A percentile compares a stretch with the other conserved stretches of the same genome.
Evolutionary conservation across 2,113 vertebrate genomes (phyloP).

Genomic region (Corythoichthys haematopterus): DNA sequence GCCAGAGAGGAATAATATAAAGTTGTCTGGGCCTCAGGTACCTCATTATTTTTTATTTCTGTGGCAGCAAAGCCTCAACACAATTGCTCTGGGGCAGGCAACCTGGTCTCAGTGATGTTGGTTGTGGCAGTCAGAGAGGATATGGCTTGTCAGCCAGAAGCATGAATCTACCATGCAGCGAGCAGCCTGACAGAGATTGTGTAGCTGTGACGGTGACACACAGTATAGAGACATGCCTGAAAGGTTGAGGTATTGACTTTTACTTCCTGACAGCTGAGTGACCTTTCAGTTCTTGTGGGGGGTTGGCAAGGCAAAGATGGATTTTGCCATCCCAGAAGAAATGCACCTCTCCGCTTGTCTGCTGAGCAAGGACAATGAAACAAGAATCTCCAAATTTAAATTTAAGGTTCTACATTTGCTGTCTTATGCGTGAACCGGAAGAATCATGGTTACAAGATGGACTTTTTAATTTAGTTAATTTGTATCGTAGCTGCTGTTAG

Average conservation of each 20-base stretch:
- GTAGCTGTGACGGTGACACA: slow-evolving; percentile 54
- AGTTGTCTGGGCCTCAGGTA: not conserved
- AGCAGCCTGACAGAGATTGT: slow-evolving; percentile 47
- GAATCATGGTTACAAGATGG: slow-evolving; percentile 20
- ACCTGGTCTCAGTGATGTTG: slow-evolving; percentile 2
- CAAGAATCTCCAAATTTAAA: not conserved
- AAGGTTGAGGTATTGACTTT: slow-evolving; percentile 72
- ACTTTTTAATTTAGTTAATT: not conserved
- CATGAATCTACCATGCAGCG: slow-evolving; percentile 21
- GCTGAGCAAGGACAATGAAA: slow-evolving; percentile 39
- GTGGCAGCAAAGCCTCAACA: not conserved
- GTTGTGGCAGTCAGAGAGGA: slow-evolving; percentile 17
- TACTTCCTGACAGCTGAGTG: slow-evolving; percentile 67
- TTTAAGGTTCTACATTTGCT: not conserved
- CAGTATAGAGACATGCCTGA: slow-evolving; percentile 64
- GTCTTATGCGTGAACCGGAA: slow-evolving; percentile 6
- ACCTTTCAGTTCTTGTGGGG: slow-evolving; percentile 61
- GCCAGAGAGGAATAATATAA: not conserved
- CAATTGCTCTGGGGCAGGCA: not conserved
- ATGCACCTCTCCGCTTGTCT: slow-evolving; percentile 41
- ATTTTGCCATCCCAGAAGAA: slow-evolving; percentile 59
- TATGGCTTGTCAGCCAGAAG: slow-evolving; percentile 24
- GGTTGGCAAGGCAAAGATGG: slow-evolving; percentile 58
- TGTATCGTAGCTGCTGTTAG: slow-evolving; percentile 12
- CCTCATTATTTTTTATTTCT: not conserved